Evolutionary conservation across 2,113 vertebrate species (phyloP).

Genomic region (Callaeas wilsoni): DNA sequence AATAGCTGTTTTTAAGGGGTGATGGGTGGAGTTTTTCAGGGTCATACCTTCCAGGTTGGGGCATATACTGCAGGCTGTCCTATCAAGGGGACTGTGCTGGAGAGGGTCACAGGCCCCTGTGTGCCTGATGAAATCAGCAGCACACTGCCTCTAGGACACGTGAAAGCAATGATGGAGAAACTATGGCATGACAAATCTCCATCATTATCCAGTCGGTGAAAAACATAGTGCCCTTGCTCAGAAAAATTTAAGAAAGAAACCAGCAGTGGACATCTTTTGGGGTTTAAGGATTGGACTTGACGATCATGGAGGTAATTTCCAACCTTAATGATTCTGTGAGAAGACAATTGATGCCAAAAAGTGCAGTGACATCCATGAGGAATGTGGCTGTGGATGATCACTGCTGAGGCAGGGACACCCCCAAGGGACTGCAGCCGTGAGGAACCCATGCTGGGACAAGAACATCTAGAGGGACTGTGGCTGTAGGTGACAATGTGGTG

Average conservation of each 20-base stretch:
- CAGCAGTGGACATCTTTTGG: accelerated
- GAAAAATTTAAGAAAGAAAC: not conserved
- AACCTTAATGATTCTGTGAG: not conserved
- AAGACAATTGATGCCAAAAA: not conserved
- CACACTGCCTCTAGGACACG: not conserved
- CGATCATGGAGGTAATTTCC: not conserved
- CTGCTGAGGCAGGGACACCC: accelerated
- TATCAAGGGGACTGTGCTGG: no score
- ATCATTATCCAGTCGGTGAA: not conserved
- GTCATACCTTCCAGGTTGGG: not conserved
- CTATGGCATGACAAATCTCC: not conserved
- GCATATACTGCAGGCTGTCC: not conserved
- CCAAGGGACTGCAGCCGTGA: accelerated
- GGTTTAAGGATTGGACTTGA: not conserved
- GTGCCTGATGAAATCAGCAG: not conserved
- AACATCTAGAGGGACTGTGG: not conserved
- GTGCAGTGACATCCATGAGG: not conserved
- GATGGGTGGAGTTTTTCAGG: not conserved
- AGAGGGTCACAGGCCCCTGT: not conserved
- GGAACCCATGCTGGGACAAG: not conserved
- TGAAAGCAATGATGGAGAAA: not conserved
- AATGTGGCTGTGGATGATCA: not conserved
- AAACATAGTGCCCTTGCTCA: not conserved
- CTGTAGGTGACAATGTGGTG: not conserved
- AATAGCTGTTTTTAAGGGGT: not conserved